Evolutionary conservation across 2,888 invertebrate genomes (phyloP).

Genomic region (Melanchra persicariae): DNA sequence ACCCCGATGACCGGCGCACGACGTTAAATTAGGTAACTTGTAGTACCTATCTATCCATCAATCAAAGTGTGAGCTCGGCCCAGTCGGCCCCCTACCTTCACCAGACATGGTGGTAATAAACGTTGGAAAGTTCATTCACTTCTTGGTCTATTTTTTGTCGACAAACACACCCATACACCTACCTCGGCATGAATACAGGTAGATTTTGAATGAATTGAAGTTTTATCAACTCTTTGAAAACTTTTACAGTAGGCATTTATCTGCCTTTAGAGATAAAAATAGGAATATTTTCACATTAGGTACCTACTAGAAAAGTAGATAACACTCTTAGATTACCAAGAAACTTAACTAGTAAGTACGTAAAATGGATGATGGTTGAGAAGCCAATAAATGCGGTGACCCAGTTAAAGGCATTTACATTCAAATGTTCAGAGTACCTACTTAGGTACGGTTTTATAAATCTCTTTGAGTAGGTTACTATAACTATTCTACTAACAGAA

Average conservation of each 20-base stretch:
- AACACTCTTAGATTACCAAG: slow-evolving; percentile 12
- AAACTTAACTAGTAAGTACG: not conserved
- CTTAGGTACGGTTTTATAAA: not conserved
- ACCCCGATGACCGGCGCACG: slow-evolving; percentile 73
- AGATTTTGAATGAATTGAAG: slow-evolving; percentile 53
- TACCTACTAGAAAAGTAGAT: slow-evolving; percentile 24
- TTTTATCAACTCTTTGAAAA: slow-evolving; percentile 49
- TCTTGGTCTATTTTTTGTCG: slow-evolving; percentile 81
- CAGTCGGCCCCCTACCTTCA: slow-evolving; percentile 72
- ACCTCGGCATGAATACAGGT: slow-evolving; percentile 51
- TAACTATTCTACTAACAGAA: not conserved
- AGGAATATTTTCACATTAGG: slow-evolving; percentile 36
- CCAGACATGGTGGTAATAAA: slow-evolving; percentile 74
- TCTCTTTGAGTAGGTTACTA: not conserved
- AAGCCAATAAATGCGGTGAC: slow-evolving; percentile 15
- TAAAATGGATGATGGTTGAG: slow-evolving; percentile 12
- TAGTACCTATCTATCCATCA: slow-evolving; percentile 78
- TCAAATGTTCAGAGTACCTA: slow-evolving; percentile 5
- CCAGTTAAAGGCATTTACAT: slow-evolving; percentile 10
- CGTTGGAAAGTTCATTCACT: slow-evolving; percentile 84
- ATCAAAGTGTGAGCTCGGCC: slow-evolving; percentile 74
- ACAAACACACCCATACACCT: slow-evolving; percentile 61
- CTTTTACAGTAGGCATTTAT: slow-evolving; percentile 21
- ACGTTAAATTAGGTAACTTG: slow-evolving; percentile 74
- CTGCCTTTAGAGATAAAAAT: slow-evolving; percentile 24